Percentiles rank a stretch among this genome's conserved stretches.
Conservation (phyloP, 2,888 invertebrate genomes). For the Drosophila prostipennis region DNA sequence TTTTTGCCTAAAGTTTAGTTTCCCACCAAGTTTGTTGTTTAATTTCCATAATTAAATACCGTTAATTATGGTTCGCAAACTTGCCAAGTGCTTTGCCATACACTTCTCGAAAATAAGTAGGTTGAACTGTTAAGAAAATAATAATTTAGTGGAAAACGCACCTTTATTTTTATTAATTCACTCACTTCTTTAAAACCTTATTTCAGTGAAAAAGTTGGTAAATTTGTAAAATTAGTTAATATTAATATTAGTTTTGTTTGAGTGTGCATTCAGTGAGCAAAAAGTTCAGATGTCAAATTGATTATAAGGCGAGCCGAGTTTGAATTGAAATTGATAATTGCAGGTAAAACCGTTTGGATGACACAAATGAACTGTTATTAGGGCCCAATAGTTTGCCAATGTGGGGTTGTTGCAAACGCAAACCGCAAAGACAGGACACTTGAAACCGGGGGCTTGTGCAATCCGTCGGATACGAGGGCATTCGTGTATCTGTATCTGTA, state of each 20-base stretch:
- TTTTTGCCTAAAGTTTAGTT: slow-evolving; percentile 37
- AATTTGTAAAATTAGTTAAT: neutral
- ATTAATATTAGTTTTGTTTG: neutral
- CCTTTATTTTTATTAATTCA: no score
- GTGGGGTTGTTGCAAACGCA: slow-evolving; percentile 24
- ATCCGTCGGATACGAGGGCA: slow-evolving; percentile 27
- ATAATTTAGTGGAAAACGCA: no score
- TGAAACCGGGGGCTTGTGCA: slow-evolving; percentile 25
- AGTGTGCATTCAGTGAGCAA: slow-evolving; percentile 10
- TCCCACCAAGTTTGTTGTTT: slow-evolving; percentile 65
- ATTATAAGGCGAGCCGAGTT: slow-evolving; percentile 51
- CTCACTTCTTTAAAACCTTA: no score
- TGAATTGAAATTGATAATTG: slow-evolving; percentile 44
- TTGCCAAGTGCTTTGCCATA: slow-evolving; percentile 2
- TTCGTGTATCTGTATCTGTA: neutral
- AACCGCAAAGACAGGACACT: slow-evolving; percentile 55
- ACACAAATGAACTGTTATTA: slow-evolving; percentile 76
- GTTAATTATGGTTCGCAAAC: slow-evolving; percentile 62
- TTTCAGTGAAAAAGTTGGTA: no score
- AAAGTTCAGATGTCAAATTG: slow-evolving; percentile 72
- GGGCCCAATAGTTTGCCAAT: slow-evolving; percentile 8
- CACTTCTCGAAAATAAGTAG: neutral
- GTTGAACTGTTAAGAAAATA: neutral
- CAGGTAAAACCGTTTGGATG: slow-evolving; percentile 49
- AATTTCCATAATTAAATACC: slow-evolving; percentile 79